Base-by-base conservation (phyloP, 2,888 invertebrate species). In the Bruchidius siliquastri region DNA sequence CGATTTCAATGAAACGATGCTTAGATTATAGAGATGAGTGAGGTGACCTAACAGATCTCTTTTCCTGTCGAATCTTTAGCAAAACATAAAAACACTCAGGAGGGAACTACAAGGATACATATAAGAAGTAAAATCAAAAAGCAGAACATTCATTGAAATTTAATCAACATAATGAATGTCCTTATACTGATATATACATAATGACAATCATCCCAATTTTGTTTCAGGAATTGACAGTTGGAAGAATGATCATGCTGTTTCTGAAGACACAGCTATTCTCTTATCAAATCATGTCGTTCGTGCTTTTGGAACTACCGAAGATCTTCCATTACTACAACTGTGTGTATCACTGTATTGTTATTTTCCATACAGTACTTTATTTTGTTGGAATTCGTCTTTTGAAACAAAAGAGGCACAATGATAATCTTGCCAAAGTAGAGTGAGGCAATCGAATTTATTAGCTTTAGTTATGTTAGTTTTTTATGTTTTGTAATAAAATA, bases 281-380 rank as follows among this genome's bases (percentile, higher is more conserved):
- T 0, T 98, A 97, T 86, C 92, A 97, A 87, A 94, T 94, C n/a
- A 93, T 95, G 77, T 95, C 96, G 0, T 98, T 98, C 86, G 88
- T 95, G 21, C 87, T 98, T 21, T 88, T 97, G 10, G 91, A 92
- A 2, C 90, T 94, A 72, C 88, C 91, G 21, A 88, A 89, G 72
- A 92, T 93, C 68, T 86, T 93, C 81, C 87, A 88, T 69, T 91
- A 88, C 84, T 91, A 91, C 80, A 88, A 85, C 76, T 85, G 86
- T 0, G 82, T 86, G 71, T 86, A 86, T 77, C 86, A 87, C 76
- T 81, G 81, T 73, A 83, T 86, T 22, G 77, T 84, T 66, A 77
- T 86, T 71, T 76, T 84, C 8, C 83, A 81, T 20, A 67, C 83
- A 10, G 72, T 82, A 30, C 76, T 86, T 70, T 87, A 85, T 76